Evolutionary conservation across 2,797 vertebrate species (phyloP).

Genomic region (Fistularia commersonii): DNA sequence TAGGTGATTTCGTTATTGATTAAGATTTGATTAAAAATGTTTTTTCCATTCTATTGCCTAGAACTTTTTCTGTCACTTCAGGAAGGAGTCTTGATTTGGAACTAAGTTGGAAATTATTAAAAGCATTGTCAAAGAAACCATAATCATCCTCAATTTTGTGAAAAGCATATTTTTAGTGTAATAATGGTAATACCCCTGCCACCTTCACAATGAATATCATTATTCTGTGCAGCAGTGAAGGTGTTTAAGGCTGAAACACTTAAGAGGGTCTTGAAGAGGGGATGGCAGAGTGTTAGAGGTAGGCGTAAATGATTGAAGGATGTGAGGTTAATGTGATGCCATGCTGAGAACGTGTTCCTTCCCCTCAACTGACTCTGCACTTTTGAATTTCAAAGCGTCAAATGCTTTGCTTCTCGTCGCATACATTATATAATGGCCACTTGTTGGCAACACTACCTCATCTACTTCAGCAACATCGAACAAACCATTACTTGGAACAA

Average conservation of each 20-base stretch:
- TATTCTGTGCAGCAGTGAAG: slow-evolving; percentile 37
- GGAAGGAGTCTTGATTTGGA: no score
- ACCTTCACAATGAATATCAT: slow-evolving; percentile 11
- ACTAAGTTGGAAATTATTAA: no score
- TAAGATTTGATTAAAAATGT: no score
- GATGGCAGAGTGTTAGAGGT: slow-evolving; percentile 24
- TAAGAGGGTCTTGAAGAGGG: slow-evolving; percentile 11
- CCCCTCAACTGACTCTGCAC: slow-evolving; percentile 20
- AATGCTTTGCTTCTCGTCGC: slow-evolving; percentile 11
- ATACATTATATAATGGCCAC: slow-evolving; percentile 6
- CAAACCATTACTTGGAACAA: no score
- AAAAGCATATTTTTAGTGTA: no score
- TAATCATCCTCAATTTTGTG: no score
- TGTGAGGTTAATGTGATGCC: slow-evolving; percentile 46
- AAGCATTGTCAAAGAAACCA: no score
- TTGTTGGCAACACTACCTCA: slow-evolving; percentile 9
- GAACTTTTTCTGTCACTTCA: no score
- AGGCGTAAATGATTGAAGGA: slow-evolving; percentile 39
- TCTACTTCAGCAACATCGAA: neutral
- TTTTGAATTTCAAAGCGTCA: slow-evolving; percentile 25
- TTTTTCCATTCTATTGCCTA: no score
- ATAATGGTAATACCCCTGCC: no score
- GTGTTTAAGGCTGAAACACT: slow-evolving; percentile 47
- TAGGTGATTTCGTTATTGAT: no score
- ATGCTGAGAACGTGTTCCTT: slow-evolving; percentile 40